A percentile compares a stretch with the other conserved stretches of the same genome.
phyloP scores from a whole-genome alignment of 2,113 vertebrate genomes.

The Plecotus auritus region DNA sequence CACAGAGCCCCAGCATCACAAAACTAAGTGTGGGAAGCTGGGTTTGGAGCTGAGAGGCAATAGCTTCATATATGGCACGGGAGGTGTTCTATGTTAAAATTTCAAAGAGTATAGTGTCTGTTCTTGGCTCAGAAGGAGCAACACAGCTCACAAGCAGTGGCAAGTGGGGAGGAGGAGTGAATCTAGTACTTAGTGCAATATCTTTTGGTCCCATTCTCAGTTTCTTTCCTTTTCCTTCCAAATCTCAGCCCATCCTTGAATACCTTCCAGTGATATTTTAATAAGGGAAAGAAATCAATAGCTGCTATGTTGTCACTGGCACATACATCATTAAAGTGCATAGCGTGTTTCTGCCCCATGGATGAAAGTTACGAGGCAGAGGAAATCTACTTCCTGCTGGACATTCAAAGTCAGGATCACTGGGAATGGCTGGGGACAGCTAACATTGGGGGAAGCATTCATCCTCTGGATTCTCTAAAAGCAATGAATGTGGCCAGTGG shows the following conservation, averaged over 20 bases:
- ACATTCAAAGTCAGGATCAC: neutral
- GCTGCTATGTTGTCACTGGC: neutral
- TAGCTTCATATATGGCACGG: neutral
- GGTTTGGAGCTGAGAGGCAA: neutral
- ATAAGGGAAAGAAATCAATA: slow-evolving; percentile 33
- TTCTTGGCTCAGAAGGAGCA: neutral
- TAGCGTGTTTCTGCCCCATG: neutral
- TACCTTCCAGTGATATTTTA: slow-evolving; percentile 39
- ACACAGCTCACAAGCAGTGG: neutral
- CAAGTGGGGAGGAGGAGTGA: neutral
- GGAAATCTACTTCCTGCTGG: neutral
- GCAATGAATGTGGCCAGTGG: neutral
- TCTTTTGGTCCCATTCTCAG: neutral
- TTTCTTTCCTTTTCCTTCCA: neutral
- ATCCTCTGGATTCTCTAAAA: neutral
- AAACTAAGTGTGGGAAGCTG: neutral
- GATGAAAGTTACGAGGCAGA: neutral
- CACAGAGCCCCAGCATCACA: no score
- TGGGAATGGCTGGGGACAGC: neutral
- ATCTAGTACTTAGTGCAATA: neutral
- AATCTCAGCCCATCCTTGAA: slow-evolving; percentile 26
- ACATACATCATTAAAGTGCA: neutral
- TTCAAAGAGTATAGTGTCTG: neutral
- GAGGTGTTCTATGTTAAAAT: neutral
- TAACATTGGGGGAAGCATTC: no score